Conservation (phyloP, 2,113 vertebrate species). For the Eubucco bourcierii region DNA sequence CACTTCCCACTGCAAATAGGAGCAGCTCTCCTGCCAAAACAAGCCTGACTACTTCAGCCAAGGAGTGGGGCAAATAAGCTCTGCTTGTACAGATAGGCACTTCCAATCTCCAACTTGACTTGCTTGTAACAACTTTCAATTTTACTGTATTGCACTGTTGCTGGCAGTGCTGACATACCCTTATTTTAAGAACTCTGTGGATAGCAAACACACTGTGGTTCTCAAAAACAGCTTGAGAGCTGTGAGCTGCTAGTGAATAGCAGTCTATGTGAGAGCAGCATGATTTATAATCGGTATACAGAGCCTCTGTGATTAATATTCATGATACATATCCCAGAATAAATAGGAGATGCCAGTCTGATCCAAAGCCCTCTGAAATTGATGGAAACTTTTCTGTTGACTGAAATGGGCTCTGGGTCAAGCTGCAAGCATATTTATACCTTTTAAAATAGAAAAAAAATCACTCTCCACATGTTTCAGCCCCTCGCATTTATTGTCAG, state of each 20-base stretch:
- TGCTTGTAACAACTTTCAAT: not conserved
- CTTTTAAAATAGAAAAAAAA: constrained; percentile 39
- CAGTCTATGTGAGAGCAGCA: constrained; percentile 1
- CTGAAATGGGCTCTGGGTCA: constrained; percentile 20
- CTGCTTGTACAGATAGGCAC: not conserved
- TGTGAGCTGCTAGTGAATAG: constrained; percentile 20
- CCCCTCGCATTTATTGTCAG: constrained; percentile 64
- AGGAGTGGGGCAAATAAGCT: not conserved
- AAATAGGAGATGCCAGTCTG: constrained; percentile 35
- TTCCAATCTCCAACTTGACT: not conserved
- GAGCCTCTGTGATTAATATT: constrained; percentile 29
- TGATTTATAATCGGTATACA: not conserved
- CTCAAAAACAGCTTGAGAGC: constrained; percentile 24
- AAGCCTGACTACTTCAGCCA: not conserved
- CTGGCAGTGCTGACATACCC: not conserved
- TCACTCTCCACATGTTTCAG: constrained; percentile 39
- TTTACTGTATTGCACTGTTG: not conserved
- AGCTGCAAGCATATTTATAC: not conserved
- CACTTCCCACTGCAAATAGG: not conserved
- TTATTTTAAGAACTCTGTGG: not conserved
- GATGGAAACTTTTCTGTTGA: constrained; percentile 14
- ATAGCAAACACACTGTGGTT: not conserved
- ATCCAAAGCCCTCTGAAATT: constrained; percentile 44
- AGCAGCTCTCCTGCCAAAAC: not conserved
- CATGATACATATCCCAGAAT: constrained; percentile 33